Evolutionary conservation across 2,113 vertebrate species (phyloP).

Genomic region (Eubucco bourcierii): DNA sequence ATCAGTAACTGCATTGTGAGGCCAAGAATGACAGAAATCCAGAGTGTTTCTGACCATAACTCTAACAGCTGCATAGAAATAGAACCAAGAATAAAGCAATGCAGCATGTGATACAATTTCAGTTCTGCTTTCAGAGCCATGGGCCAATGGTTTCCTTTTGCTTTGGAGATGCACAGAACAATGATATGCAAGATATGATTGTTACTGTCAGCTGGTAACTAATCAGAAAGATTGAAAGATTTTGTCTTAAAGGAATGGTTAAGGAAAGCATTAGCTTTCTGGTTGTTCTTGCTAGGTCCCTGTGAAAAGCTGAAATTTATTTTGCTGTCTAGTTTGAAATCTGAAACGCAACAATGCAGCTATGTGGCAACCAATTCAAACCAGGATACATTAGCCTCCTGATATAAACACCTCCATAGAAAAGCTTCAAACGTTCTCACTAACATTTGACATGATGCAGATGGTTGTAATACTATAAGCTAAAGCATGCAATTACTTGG

Average conservation of each 20-base stretch:
- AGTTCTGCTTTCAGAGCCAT: neutral
- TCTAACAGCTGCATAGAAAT: neutral
- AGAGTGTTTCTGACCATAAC: neutral
- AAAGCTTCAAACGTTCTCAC: neutral
- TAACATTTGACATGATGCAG: neutral
- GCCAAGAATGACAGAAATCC: neutral
- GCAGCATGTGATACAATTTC: neutral
- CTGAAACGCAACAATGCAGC: neutral
- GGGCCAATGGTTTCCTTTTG: neutral
- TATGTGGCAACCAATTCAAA: neutral
- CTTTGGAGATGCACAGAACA: neutral
- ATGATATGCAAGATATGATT: neutral
- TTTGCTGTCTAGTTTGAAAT: neutral
- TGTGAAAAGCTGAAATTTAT: neutral
- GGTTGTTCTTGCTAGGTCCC: neutral
- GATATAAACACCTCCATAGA: neutral
- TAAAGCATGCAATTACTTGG: neutral
- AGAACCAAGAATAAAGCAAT: neutral
- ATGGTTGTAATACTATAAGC: neutral
- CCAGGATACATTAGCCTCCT: neutral
- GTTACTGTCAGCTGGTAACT: neutral
- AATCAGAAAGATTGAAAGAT: neutral
- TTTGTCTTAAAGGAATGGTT: neutral
- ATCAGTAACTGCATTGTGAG: neutral
- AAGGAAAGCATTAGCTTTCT: neutral